phyloP scores from a whole-genome alignment of 2,113 vertebrate genomes.

The Seriola aureovittata region DNA sequence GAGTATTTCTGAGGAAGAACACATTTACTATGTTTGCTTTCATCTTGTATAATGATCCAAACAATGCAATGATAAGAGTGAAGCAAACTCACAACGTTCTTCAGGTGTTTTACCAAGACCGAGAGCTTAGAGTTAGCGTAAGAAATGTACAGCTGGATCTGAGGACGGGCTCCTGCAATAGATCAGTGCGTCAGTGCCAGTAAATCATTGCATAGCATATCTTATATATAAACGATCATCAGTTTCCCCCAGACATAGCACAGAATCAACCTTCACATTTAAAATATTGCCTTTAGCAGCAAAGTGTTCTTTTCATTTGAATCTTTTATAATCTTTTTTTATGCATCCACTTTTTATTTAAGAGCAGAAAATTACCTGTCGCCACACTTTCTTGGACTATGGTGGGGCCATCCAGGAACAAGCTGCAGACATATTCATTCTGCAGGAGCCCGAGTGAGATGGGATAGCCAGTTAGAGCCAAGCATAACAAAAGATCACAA shows the following conservation, averaged over 20 bases:
- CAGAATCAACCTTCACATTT: background rate
- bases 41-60: background rate
- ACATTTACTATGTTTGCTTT: background rate
- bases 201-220: background rate
- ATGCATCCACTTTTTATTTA: background rate
- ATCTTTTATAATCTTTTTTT: slow-evolving; percentile 6
- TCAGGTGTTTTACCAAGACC: slow-evolving; percentile 90
- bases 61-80: background rate
- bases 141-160: slow-evolving; percentile 88
- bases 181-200: background rate
- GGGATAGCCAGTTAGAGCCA: slow-evolving; percentile 9
- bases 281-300: background rate
- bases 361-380: slow-evolving; percentile 49
- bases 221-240: background rate
- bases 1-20: background rate
- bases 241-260: background rate
- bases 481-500: background rate
- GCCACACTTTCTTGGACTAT: slow-evolving; percentile 20
- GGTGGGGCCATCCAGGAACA: slow-evolving; percentile 88
- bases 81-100: slow-evolving; percentile 88
- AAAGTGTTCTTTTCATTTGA: background rate
- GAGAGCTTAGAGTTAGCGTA: slow-evolving; percentile 82
- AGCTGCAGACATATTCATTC: slow-evolving; percentile 88
- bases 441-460: slow-evolving; percentile 62
- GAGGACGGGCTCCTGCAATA: slow-evolving; percentile 65